phyloP scores from a whole-genome alignment of 2,797 vertebrate species.

The Podargus strigoides region DNA sequence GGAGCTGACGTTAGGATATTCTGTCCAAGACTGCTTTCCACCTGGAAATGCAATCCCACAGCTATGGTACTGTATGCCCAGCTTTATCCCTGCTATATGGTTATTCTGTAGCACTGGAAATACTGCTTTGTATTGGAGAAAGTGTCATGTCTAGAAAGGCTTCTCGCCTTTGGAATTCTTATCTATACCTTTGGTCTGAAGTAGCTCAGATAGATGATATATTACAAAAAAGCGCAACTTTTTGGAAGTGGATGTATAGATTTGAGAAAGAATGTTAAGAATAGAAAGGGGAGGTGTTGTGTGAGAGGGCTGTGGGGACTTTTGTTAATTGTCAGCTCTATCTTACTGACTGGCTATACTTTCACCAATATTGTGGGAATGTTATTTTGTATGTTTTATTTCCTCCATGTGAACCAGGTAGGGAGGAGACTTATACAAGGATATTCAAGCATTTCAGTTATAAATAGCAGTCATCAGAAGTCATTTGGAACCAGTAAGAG shows the following conservation, averaged over 20 bases:
- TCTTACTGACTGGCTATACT: neutral
- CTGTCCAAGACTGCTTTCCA: neutral
- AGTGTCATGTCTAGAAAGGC: neutral
- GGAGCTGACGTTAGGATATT: neutral
- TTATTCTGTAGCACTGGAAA: neutral
- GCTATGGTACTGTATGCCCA: neutral
- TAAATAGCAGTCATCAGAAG: neutral
- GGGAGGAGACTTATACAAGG: neutral
- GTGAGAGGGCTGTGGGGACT: neutral
- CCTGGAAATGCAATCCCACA: neutral
- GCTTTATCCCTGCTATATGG: neutral
- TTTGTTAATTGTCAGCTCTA: neutral
- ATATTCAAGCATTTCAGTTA: neutral
- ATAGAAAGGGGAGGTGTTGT: neutral
- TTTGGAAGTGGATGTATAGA: neutral
- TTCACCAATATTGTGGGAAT: neutral
- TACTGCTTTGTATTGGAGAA: neutral
- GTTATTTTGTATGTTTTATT: neutral
- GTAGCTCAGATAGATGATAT: neutral
- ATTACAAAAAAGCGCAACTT: neutral
- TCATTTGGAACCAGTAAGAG: neutral
- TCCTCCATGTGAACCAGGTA: neutral
- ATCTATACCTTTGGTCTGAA: neutral
- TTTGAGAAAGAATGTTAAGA: neutral
- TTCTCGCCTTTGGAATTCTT: neutral